Evolutionary conservation across 2,888 invertebrate species (phyloP).

Genomic region (Meandrusa payeni): DNA sequence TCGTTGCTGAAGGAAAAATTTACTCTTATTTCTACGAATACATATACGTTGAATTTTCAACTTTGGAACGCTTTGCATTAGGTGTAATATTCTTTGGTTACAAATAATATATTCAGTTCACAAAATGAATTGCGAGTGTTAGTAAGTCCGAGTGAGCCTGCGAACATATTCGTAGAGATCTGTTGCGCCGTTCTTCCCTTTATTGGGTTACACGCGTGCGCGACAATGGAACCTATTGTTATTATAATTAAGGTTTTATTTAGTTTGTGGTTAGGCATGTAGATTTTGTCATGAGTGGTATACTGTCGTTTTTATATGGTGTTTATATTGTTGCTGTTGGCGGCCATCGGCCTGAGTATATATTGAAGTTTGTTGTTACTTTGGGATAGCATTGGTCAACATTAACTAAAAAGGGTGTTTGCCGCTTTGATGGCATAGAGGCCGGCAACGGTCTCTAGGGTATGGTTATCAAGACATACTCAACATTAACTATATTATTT

Average conservation of each 20-base stretch:
- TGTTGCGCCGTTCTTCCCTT: slow-evolving; percentile 70
- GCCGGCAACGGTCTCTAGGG: too few species aligned
- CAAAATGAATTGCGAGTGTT: slow-evolving; percentile 81
- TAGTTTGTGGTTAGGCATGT: slow-evolving; percentile 43
- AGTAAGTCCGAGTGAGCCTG: slow-evolving; percentile 78
- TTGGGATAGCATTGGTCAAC: slow-evolving; percentile 47
- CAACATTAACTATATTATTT: too few species aligned
- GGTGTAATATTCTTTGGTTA: slow-evolving; percentile 57
- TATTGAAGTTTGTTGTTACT: slow-evolving; percentile 54
- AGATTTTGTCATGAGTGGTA: slow-evolving; percentile 54
- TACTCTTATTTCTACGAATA: slow-evolving; percentile 60
- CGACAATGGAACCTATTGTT: slow-evolving; percentile 54
- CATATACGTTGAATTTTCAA: slow-evolving; percentile 48
- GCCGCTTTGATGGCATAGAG: too few species aligned
- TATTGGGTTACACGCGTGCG: slow-evolving; percentile 62
- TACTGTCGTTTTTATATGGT: slow-evolving; percentile 59
- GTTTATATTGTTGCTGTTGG: slow-evolving; percentile 58
- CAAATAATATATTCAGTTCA: slow-evolving; percentile 76
- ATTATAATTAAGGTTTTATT: slow-evolving; percentile 58
- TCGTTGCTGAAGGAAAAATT: slow-evolving; percentile 41
- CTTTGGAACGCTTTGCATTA: slow-evolving; percentile 48
- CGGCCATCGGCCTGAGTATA: slow-evolving; percentile 47
- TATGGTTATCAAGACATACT: too few species aligned
- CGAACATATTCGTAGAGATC: slow-evolving; percentile 78
- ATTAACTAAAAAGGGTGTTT: too few species aligned